phyloP scores from a whole-genome alignment of 1,140 invertebrate genomes.

The Probaryconus sp. region DNA sequence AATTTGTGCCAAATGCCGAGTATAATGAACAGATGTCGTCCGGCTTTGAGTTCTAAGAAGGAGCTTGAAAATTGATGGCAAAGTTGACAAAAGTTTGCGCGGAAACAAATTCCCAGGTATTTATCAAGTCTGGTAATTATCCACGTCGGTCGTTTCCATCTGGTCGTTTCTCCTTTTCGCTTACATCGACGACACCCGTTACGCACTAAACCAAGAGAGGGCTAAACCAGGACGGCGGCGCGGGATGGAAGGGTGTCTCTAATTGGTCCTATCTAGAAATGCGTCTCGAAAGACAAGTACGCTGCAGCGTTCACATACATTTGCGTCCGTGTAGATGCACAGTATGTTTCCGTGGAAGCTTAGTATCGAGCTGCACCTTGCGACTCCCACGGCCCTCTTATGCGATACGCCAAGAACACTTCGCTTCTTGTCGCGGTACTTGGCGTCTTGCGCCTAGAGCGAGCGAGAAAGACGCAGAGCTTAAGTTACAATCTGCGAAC shows the following conservation, averaged over 20 bases:
- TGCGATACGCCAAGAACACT: conserved; percentile 52
- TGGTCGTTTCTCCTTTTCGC: conserved; percentile 9
- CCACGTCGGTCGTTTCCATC: conserved; percentile 24
- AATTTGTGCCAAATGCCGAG: conserved; percentile 1
- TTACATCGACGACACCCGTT: conserved; percentile 6
- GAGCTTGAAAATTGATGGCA: conserved; percentile 8
- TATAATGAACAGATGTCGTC: neutral
- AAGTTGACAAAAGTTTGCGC: conserved; percentile 35
- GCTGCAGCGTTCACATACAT: conserved; percentile 3
- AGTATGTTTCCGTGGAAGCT: neutral
- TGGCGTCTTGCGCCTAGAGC: conserved; percentile 10
- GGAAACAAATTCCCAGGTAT: conserved; percentile 47
- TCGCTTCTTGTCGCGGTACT: conserved; percentile 38
- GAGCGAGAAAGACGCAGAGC: conserved; percentile 15
- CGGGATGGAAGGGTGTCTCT: conserved; percentile 46
- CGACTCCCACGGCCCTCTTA: conserved; percentile 30
- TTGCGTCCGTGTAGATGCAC: conserved; percentile 12
- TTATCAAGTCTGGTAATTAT: conserved; percentile 54
- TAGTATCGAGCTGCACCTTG: conserved; percentile 32
- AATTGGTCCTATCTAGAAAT: conserved; percentile 65
- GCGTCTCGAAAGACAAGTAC: conserved; percentile 58
- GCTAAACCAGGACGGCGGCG: neutral
- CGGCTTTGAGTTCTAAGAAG: neutral
- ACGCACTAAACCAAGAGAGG: conserved; percentile 5
- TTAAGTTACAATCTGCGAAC: conserved; percentile 52